A percentile compares a stretch with the other conserved stretches of the same genome.
These are phyloP conservation scores for Sternotherus odoratus DNA, from an alignment of 2,797 vertebrate genomes.

Conservation along the genomic window DNA sequence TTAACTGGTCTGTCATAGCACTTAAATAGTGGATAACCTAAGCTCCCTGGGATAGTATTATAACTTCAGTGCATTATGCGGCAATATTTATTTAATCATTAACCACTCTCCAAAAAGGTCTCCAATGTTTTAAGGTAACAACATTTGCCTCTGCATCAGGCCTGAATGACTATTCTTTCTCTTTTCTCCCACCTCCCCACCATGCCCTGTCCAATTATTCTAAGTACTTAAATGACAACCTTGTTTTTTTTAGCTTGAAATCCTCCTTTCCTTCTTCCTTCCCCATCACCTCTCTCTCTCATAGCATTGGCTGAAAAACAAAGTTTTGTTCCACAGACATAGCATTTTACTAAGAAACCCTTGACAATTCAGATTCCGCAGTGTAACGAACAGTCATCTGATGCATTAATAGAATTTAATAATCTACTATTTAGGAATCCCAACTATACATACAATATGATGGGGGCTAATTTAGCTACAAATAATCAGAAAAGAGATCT, in stretches of 20 bases:
- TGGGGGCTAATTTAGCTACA: too few relatives aligned
- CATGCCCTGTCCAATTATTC: background rate
- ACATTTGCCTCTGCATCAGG: background rate
- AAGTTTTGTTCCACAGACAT: background rate
- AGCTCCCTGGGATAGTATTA: background rate
- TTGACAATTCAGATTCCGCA: background rate
- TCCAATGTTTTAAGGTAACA: background rate
- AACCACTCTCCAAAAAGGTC: too few relatives aligned
- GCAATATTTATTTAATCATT: conserved; percentile 38
- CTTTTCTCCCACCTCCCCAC: background rate
- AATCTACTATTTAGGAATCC: background rate
- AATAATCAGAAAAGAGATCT: too few relatives aligned
- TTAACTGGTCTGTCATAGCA: background rate
- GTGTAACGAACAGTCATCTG: background rate
- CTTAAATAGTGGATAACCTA: background rate
- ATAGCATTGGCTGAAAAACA: background rate
- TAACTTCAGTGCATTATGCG: background rate
- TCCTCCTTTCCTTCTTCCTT: background rate
- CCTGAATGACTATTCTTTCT: background rate
- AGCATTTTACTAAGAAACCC: background rate
- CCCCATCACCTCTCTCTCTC: background rate
- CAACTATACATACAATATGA: too few relatives aligned
- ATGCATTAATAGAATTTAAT: background rate
- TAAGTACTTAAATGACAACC: conserved; percentile 19
- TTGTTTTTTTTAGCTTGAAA: background rate